Percentiles rank a stretch among this genome's conserved stretches.
These are phyloP conservation scores for Nycticebus coucang DNA, from an alignment of 2,113 vertebrate species.

Conservation along the genomic window DNA sequence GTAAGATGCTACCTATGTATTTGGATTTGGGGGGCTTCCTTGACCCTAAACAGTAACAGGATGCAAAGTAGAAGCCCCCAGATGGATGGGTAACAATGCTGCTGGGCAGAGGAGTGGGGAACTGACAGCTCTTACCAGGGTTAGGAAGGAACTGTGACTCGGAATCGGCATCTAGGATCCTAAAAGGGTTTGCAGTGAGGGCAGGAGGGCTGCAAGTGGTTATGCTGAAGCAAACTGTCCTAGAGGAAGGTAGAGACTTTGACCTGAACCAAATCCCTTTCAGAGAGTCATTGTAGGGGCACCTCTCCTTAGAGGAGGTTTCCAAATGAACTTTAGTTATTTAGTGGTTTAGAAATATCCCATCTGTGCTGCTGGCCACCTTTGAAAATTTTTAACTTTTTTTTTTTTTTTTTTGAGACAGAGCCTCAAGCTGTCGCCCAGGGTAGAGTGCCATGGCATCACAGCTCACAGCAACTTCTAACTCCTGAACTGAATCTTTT, in stretches of 20 bases:
- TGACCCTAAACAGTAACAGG: neutral
- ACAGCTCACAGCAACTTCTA: too few species aligned
- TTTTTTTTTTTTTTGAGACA: too few species aligned
- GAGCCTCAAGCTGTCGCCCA: too few species aligned
- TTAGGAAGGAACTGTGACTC: neutral
- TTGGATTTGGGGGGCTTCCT: neutral
- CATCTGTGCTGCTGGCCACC: neutral
- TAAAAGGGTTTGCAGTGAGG: neutral
- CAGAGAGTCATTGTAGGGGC: rapidly evolving
- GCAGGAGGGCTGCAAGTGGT: neutral
- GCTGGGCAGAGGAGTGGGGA: neutral
- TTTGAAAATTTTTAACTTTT: conserved; percentile 29
- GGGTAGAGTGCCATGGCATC: too few species aligned
- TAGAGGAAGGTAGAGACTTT: neutral
- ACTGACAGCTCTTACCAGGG: too few species aligned
- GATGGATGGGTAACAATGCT: neutral
- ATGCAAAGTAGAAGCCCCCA: neutral
- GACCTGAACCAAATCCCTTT: neutral
- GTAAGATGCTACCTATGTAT: neutral
- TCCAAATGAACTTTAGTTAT: conserved; percentile 24
- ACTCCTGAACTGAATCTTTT: neutral
- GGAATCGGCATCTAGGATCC: neutral
- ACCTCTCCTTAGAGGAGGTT: neutral
- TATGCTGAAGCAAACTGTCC: neutral
- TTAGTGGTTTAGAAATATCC: neutral